Evolutionary conservation across 2,113 vertebrate species (phyloP).

Genomic region (Dipodomys stephensi): DNA sequence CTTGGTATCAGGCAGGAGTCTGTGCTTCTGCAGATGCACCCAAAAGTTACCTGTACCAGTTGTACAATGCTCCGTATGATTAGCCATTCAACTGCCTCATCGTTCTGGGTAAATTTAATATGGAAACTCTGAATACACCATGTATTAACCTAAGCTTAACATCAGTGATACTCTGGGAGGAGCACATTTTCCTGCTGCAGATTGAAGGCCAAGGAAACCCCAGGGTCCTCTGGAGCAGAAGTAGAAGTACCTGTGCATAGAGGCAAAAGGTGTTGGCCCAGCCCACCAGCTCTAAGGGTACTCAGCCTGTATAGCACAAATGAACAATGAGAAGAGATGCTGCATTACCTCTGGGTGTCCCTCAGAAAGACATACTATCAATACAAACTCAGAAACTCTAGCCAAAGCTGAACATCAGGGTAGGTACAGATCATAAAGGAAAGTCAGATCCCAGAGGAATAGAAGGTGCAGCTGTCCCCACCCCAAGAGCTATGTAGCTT

Average conservation of each 20-base stretch:
- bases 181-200: not conserved
- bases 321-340: not conserved
- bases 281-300: not conserved
- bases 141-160: no score
- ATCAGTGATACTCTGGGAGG: not conserved
- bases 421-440: not conserved
- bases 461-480: not conserved
- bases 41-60: not conserved
- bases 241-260: accelerated
- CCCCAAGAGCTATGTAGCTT: not conserved
- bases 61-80: not conserved
- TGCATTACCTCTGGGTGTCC: not conserved
- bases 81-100: accelerated
- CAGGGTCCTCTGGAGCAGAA: not conserved
- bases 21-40: no score
- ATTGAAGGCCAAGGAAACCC: not conserved
- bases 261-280: not conserved
- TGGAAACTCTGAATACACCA: not conserved
- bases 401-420: not conserved
- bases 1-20: not conserved
- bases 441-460: not conserved
- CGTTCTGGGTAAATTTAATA: not conserved
- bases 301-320: accelerated
- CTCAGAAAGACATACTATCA: not conserved
- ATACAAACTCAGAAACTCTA: not conserved